These are phyloP conservation scores for Agrypnus murinus DNA, from an alignment of 2,888 invertebrate genomes.

Conservation along the genomic window DNA sequence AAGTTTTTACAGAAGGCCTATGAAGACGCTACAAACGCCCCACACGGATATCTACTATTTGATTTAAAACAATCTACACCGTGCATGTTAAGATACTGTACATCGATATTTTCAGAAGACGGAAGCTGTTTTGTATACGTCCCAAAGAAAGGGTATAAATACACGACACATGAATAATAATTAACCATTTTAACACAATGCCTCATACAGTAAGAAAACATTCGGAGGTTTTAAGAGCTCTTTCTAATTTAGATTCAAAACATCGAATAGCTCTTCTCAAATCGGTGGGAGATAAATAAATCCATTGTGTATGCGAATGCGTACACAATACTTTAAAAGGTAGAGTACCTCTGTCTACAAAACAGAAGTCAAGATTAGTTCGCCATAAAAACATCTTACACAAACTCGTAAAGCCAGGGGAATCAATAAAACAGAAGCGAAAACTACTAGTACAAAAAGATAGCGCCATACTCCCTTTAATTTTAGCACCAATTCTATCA, in stretches of 20 bases:
- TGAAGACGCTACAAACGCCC: background rate
- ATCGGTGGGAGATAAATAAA: background rate
- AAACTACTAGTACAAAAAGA: slow-evolving; percentile 7
- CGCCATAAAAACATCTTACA: background rate
- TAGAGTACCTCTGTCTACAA: background rate
- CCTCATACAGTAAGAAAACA: background rate
- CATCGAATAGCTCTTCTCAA: slow-evolving; percentile 3
- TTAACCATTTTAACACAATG: too few relatives aligned
- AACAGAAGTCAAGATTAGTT: slow-evolving; percentile 2
- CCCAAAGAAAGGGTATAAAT: too few relatives aligned
- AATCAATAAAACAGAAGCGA: background rate
- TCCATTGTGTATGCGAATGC: slow-evolving; percentile 16
- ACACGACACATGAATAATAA: too few relatives aligned
- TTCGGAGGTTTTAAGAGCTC: background rate
- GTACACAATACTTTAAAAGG: slow-evolving; percentile 1
- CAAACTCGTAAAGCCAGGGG: background rate
- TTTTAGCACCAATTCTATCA: background rate
- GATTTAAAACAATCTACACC: slow-evolving; percentile 7
- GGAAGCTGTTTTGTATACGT: background rate
- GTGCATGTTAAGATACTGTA: background rate
- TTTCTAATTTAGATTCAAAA: background rate
- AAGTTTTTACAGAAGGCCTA: slow-evolving; percentile 11
- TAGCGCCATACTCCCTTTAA: slow-evolving; percentile 7
- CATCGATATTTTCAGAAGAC: slow-evolving; percentile 12
- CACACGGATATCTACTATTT: slow-evolving; percentile 11